Conservation (phyloP, 2,797 vertebrate genomes). For the Leucoraja ocellata region DNA sequence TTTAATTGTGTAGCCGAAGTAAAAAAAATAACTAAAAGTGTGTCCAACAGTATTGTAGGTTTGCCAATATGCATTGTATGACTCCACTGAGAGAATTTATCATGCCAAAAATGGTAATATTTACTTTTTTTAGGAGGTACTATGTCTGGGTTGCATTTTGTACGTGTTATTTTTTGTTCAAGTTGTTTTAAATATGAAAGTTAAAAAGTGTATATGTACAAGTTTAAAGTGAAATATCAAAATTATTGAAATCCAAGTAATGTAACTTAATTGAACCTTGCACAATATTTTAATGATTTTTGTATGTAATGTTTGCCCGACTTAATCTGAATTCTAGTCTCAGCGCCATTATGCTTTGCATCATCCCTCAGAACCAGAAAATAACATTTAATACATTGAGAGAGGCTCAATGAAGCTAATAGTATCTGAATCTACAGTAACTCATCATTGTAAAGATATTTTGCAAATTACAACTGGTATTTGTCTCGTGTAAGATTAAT, state of each 20-base stretch:
- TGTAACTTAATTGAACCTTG: neutral
- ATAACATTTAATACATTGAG: neutral
- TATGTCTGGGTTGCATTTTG: neutral
- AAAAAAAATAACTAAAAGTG: too few species aligned
- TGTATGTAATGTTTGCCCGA: neutral
- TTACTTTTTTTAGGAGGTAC: neutral
- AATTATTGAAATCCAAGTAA: neutral
- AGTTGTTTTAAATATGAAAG: neutral
- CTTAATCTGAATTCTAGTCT: neutral
- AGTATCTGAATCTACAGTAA: neutral
- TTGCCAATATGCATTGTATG: neutral
- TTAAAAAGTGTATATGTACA: neutral
- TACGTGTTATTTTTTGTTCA: neutral
- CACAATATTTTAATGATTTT: neutral
- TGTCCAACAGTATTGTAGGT: neutral
- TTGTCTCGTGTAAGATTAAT: neutral
- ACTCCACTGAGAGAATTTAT: neutral
- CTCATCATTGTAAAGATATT: neutral
- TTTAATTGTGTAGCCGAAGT: neutral
- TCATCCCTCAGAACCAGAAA: too few species aligned
- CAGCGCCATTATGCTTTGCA: too few species aligned
- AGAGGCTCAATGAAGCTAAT: neutral
- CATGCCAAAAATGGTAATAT: neutral
- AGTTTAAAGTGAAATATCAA: neutral
- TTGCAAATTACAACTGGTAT: neutral